Evolutionary conservation across 2,113 vertebrate species (phyloP).

Genomic region (Chelonoidis abingdonii): DNA sequence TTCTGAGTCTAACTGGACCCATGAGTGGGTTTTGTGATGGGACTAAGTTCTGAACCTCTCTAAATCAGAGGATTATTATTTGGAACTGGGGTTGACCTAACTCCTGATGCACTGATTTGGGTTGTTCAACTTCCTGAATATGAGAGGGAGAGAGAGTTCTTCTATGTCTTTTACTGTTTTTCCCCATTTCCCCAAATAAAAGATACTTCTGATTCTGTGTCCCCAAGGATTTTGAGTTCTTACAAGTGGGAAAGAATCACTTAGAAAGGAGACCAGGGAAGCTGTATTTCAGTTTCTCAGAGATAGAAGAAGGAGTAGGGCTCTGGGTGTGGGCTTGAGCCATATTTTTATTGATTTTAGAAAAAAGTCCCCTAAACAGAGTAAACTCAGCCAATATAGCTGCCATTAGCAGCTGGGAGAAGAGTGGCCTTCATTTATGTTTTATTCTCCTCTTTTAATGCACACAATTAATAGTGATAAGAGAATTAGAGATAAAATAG

Average conservation of each 20-base stretch:
- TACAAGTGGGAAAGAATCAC: not conserved
- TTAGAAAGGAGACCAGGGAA: not conserved
- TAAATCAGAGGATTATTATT: not conserved
- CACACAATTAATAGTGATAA: not conserved
- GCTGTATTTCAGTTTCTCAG: not conserved
- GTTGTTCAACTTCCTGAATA: not conserved
- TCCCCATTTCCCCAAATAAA: not conserved
- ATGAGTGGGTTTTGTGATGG: not conserved
- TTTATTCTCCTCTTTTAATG: not conserved
- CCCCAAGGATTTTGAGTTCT: not conserved
- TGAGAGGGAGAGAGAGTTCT: too few species aligned
- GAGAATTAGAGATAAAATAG: not conserved
- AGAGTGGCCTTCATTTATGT: not conserved
- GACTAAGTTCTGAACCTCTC: not conserved
- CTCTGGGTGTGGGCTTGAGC: not conserved
- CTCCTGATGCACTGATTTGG: not conserved
- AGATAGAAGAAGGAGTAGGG: not conserved
- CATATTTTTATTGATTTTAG: not conserved
- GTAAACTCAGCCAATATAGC: not conserved
- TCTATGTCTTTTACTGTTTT: not conserved
- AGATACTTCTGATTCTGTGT: not conserved
- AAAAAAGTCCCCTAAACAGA: not conserved
- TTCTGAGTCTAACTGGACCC: not conserved
- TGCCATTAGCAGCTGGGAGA: not conserved
- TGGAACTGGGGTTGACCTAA: not conserved